phyloP scores from a whole-genome alignment of 2,888 invertebrate genomes.

The Diarsia brunnea region DNA sequence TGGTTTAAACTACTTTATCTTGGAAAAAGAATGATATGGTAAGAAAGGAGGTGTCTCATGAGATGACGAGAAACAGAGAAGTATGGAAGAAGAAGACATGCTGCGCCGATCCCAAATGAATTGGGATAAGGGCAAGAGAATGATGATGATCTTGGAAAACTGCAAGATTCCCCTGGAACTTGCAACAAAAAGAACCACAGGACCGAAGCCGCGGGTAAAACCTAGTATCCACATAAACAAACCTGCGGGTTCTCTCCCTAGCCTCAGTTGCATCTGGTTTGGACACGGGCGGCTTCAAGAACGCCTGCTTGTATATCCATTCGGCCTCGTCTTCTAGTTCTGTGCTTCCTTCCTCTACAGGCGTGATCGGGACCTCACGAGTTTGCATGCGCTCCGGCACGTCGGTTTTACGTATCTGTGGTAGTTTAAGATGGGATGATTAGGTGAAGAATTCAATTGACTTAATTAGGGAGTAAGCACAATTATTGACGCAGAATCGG shows the following conservation, averaged over 20 bases:
- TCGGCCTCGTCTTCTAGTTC: slow-evolving; percentile 98
- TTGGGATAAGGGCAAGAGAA: too few relatives aligned
- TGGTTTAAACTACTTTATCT: background rate
- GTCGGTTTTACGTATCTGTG: slow-evolving; percentile 95
- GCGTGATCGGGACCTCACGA: slow-evolving; percentile 95
- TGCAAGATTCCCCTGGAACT: background rate
- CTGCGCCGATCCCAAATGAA: too few relatives aligned
- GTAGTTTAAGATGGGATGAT: background rate
- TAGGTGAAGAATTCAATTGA: background rate
- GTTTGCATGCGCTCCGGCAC: slow-evolving; percentile 98
- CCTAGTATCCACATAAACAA: background rate
- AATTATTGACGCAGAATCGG: background rate
- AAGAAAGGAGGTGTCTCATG: too few relatives aligned
- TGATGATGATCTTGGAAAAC: background rate
- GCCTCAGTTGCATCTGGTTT: slow-evolving; percentile 92
- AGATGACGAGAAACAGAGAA: too few relatives aligned
- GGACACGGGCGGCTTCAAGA: slow-evolving; percentile 95
- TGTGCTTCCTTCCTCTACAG: slow-evolving; percentile 95
- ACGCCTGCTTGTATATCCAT: slow-evolving; percentile 99
- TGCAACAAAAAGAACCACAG: background rate
- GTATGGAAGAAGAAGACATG: too few relatives aligned
- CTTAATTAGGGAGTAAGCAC: background rate
- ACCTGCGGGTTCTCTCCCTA: slow-evolving; percentile 85
- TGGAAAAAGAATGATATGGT: too few relatives aligned
- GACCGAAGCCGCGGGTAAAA: too few relatives aligned